Percentiles rank a stretch among this genome's conserved stretches.
Evolutionary conservation across 2,888 invertebrate species (phyloP).

Genomic region (Nowickia ferox): DNA sequence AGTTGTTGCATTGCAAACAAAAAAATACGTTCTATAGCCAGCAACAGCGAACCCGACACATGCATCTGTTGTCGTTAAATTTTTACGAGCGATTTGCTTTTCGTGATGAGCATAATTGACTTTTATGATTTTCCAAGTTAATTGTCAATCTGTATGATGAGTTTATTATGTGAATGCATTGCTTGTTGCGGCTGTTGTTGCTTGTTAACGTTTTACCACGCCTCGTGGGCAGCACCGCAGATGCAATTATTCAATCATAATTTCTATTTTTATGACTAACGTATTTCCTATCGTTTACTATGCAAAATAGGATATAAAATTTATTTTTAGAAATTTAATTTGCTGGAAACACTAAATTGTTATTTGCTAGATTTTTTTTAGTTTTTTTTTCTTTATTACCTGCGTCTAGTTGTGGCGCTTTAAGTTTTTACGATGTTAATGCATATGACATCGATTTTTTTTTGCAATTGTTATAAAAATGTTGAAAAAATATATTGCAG

Average conservation of each 20-base stretch:
- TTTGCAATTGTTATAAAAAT: neutral
- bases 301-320: slow-evolving; percentile 40
- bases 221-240: slow-evolving; percentile 55
- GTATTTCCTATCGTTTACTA: slow-evolving; percentile 12
- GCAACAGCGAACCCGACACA: slow-evolving; percentile 4
- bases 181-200: slow-evolving; percentile 18
- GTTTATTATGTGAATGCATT: slow-evolving; percentile 41
- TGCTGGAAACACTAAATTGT: neutral
- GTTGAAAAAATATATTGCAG: neutral
- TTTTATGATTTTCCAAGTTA: slow-evolving; percentile 73
- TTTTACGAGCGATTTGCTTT: slow-evolving; percentile 74
- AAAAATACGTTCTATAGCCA: slow-evolving; percentile 7
- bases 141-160: slow-evolving; percentile 73
- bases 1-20: slow-evolving; percentile 38
- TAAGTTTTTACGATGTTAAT: slow-evolving; percentile 6
- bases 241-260: slow-evolving; percentile 59
- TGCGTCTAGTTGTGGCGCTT: slow-evolving; percentile 25
- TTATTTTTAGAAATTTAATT: slow-evolving; percentile 35
- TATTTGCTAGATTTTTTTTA: neutral
- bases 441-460: too few species aligned
- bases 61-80: slow-evolving; percentile 67
- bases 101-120: slow-evolving; percentile 76
- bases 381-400: slow-evolving; percentile 14
- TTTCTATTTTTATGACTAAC: slow-evolving; percentile 37
- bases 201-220: slow-evolving; percentile 51